Conservation (phyloP, 2,113 vertebrate species). For the Numenius arquata region DNA sequence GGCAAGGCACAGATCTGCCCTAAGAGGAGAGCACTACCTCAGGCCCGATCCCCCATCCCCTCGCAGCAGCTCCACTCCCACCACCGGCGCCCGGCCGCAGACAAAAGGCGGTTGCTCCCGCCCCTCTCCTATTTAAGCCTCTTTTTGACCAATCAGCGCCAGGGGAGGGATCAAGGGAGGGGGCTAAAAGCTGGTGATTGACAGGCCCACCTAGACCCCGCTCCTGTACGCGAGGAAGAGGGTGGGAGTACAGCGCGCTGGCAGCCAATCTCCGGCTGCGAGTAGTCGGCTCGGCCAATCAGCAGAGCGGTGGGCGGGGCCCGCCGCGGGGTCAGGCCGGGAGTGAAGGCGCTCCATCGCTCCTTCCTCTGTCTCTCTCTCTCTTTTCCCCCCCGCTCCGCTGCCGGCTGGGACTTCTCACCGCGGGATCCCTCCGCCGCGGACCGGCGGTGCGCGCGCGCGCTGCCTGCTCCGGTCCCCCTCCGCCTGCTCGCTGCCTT, state of each 20-base stretch:
- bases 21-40: rapidly evolving
- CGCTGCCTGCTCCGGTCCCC: not conserved
- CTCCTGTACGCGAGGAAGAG: not conserved
- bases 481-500: slow-evolving; percentile 16
- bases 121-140: not conserved
- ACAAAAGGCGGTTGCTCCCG: rapidly evolving
- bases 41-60: too few species aligned
- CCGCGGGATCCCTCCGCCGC: slow-evolving; percentile 66
- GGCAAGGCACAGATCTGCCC: not conserved
- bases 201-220: not conserved
- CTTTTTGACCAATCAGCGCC: not conserved
- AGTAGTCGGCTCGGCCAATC: not conserved
- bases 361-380: not conserved
- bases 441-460: not conserved
- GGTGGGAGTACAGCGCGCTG: not conserved
- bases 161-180: not conserved
- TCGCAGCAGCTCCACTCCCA: rapidly evolving
- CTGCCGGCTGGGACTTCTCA: slow-evolving; percentile 52
- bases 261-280: not conserved
- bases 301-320: not conserved
- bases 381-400: not conserved
- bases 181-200: not conserved
- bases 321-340: slow-evolving; percentile 20
- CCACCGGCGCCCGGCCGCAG: rapidly evolving
- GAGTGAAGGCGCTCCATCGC: not conserved